Percentiles rank a stretch among this genome's conserved stretches.
These are phyloP conservation scores for Psix sp. DNA, from an alignment of 1,140 invertebrate genomes.

Conservation along the genomic window DNA sequence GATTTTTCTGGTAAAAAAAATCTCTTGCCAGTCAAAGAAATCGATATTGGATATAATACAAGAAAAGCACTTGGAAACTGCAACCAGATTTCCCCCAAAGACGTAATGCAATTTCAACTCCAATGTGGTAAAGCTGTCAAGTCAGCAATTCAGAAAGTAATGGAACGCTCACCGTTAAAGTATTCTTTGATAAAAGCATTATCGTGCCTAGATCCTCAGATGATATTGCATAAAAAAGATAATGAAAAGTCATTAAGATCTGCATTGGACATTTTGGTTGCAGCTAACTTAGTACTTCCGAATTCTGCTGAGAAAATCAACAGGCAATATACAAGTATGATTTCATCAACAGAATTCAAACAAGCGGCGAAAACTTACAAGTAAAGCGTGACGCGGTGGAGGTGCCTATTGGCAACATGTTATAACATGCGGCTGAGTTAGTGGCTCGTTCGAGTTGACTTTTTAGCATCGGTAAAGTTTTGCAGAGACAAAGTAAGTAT, in stretches of 20 bases:
- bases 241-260: background rate
- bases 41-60: constrained; percentile 16
- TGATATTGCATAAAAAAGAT: constrained; percentile 1
- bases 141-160: constrained; percentile 20
- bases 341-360: background rate
- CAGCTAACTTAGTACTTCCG: constrained; percentile 6
- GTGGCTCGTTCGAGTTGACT: too few species aligned
- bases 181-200: constrained; percentile 14
- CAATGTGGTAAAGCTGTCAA: constrained; percentile 10
- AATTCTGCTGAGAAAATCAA: constrained; percentile 1
- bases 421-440: too few species aligned
- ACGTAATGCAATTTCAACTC: constrained; percentile 14
- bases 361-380: background rate
- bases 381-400: constrained; percentile 1
- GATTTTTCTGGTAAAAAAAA: too few species aligned
- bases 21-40: background rate
- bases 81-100: background rate
- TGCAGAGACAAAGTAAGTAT: too few species aligned
- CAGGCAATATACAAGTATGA: constrained; percentile 4
- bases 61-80: background rate
- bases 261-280: constrained; percentile 8
- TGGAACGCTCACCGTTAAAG: constrained; percentile 32
- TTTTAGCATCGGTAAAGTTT: too few species aligned
- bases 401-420: too few species aligned
- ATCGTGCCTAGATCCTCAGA: constrained; percentile 21